Conservation (phyloP, 92 coral and sea anemone species). For the Porites evermanni region DNA sequence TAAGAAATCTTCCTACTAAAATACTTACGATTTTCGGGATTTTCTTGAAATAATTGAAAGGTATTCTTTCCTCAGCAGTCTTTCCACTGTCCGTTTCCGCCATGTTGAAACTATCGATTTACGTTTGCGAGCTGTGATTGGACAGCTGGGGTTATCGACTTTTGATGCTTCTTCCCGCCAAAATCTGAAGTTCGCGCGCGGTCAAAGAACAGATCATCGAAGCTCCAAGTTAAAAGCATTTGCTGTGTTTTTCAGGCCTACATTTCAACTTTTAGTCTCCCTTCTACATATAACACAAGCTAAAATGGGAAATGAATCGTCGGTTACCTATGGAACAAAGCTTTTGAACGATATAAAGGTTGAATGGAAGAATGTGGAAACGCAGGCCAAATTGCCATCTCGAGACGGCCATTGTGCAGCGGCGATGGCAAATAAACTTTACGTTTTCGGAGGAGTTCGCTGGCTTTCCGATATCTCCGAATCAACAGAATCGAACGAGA, state of each 20-base stretch:
- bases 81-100: constrained; percentile 59
- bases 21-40: constrained; percentile 71
- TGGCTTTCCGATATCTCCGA: constrained; percentile 75
- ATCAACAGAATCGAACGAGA: constrained; percentile 75
- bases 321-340: constrained; percentile 70
- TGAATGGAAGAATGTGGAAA: constrained; percentile 70
- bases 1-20: not conserved
- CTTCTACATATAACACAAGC: not conserved
- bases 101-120: constrained; percentile 52
- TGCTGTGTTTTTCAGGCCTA: not conserved
- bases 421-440: constrained; percentile 66
- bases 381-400: constrained; percentile 47
- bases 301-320: constrained; percentile 82
- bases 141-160: not conserved
- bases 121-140: constrained; percentile 31
- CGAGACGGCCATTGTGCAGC: constrained; percentile 91
- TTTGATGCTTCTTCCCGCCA: constrained; percentile 62
- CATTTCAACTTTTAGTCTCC: not conserved
- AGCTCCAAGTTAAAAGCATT: no score
- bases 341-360: constrained; percentile 68
- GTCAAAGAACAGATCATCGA: not conserved
- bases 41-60: constrained; percentile 54
- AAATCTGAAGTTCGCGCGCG: constrained; percentile 39
- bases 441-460: constrained; percentile 82
- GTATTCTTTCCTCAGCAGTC: constrained; percentile 22